Base-by-base conservation (phyloP, 2,113 vertebrate species). In the Sceloporus undulatus region DNA sequence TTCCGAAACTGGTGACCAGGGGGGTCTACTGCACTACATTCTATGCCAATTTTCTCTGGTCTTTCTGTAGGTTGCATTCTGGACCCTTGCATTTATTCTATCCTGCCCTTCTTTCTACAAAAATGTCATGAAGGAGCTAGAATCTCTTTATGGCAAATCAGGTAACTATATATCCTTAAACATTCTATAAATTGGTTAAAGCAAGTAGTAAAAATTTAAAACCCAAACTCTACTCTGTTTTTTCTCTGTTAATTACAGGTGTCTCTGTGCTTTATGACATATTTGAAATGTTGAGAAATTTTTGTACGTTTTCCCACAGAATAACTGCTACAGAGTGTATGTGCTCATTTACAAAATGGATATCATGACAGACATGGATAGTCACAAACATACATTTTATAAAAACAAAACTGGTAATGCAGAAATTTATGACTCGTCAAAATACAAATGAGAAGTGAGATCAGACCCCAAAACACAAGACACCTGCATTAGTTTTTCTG, bases 71-170 rank as follows among this genome's bases (percentile, higher is more conserved):
- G 65, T 96, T 90, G 91, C 97, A 0, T 97, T 97, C 91, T 98
- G 98, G 98, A 96, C 97, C 1, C 88, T 98, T 82, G 96, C 87
- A 27, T 97, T 97, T 92, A 92, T 98, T 87, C 91, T 98, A 1
- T 96, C 97, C 79, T 89, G 94, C 5, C 96, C 97, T 71, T 66
- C 79, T 19, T 74, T 96, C 90, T 95, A 98, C 88, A 92, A 91
- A 95, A 95, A 94, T 54, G 87, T 96, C 52, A 92, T 97, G 96
- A 94, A 97, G 91, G 94, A 95, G 82, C 91, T 98, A 83, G 82
- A 91, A 56, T 94, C 95, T 90, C 94, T 96, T 87, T 96, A 98
- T 90, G 96, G 95, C 34, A 79, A 93, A 90, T 85, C 96, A 97
- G 97, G 97, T 98, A 97, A 93, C 52, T 87, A 93, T 83, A 23